These are phyloP conservation scores for Xyrauchen texanus DNA, from an alignment of 2,113 vertebrate genomes.

Conservation along the genomic window DNA sequence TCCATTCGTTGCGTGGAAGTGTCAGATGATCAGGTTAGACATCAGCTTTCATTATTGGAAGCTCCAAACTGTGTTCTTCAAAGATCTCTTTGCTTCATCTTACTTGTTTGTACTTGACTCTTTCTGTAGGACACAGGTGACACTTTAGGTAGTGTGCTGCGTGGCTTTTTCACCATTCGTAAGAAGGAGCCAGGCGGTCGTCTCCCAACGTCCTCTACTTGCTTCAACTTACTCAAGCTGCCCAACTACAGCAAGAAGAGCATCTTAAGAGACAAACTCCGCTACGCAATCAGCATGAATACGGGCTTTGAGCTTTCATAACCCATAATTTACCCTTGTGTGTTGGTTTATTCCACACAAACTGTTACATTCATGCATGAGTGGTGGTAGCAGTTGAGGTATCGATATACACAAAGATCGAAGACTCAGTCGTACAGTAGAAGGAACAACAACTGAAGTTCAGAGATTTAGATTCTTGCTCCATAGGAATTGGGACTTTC, in stretches of 20 bases:
- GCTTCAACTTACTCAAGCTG: slow-evolving; percentile 98
- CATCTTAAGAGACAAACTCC: slow-evolving; percentile 93
- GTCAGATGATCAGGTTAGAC: slow-evolving; percentile 92
- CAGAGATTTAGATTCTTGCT: background rate
- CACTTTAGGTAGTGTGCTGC: slow-evolving; percentile 92
- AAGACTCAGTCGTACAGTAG: background rate
- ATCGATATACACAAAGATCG: background rate
- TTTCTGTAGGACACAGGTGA: slow-evolving; percentile 90
- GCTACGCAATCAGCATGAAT: slow-evolving; percentile 99
- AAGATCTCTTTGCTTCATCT: background rate
- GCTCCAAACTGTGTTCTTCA: background rate
- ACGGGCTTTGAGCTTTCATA: slow-evolving; percentile 98
- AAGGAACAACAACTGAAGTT: background rate
- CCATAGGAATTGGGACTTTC: background rate
- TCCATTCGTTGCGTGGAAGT: slow-evolving; percentile 98
- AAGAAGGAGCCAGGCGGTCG: slow-evolving; percentile 94
- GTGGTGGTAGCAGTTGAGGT: background rate
- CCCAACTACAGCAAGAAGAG: slow-evolving; percentile 99
- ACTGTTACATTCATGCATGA: background rate
- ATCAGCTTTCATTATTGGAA: background rate
- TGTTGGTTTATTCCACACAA: background rate
- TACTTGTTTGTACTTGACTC: background rate
- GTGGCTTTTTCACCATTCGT: slow-evolving; percentile 98
- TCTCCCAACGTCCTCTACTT: slow-evolving; percentile 95
- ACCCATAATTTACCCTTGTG: slow-evolving; percentile 40